Percentiles rank a stretch among this genome's conserved stretches.
These are phyloP conservation scores for Centropyge bicolor DNA, from an alignment of 2,797 vertebrate genomes.

Conservation along the genomic window DNA sequence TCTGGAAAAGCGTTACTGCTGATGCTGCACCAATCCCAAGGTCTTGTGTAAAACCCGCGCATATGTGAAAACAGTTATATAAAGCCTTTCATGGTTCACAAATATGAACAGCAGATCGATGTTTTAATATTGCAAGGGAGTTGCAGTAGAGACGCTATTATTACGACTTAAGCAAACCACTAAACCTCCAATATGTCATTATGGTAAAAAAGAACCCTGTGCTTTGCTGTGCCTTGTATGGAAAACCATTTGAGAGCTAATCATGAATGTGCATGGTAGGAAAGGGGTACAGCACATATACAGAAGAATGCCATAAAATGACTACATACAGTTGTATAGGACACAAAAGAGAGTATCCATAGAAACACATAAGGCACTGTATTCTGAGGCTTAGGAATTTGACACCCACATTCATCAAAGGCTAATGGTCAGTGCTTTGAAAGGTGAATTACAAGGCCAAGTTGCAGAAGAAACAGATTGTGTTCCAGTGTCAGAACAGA, in stretches of 20 bases:
- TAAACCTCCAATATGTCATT: background rate
- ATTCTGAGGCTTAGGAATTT: background rate
- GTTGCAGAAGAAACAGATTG: slow-evolving; percentile 5
- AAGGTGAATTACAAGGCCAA: slow-evolving; percentile 9
- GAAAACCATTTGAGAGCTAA: background rate
- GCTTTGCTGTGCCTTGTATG: background rate
- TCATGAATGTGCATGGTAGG: background rate
- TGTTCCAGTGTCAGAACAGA: slow-evolving; percentile 34
- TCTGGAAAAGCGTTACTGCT: too few species aligned
- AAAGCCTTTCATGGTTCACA: background rate
- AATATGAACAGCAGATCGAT: background rate
- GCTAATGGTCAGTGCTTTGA: background rate
- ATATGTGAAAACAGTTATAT: too few species aligned
- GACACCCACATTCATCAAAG: slow-evolving; percentile 18
- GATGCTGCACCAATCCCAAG: too few species aligned
- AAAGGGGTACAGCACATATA: too few species aligned
- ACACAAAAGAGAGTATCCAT: background rate
- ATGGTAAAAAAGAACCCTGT: background rate
- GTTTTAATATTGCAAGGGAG: background rate
- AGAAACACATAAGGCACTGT: background rate
- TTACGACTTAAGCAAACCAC: background rate
- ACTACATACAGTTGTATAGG: background rate
- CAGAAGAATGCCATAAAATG: background rate
- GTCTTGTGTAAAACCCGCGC: too few species aligned
- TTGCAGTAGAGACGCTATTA: background rate